phyloP scores from a whole-genome alignment of 2,888 invertebrate species.

The Mechanitis mazaeus region DNA sequence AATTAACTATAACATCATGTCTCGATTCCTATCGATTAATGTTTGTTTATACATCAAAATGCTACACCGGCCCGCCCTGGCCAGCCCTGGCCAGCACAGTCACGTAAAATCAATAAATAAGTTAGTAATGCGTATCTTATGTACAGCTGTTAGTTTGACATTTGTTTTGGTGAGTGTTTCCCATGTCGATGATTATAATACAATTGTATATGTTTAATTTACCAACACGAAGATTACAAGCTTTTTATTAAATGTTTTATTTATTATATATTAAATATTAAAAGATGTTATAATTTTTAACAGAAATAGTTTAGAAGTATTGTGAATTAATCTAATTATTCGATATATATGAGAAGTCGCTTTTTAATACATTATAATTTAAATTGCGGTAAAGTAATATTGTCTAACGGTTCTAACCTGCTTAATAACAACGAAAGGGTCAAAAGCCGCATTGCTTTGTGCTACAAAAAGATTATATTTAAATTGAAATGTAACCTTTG shows the following conservation, averaged over 20 bases:
- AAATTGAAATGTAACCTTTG: constrained; percentile 12
- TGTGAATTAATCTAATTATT: too few relatives aligned
- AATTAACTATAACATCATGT: constrained; percentile 29
- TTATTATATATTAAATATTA: too few relatives aligned
- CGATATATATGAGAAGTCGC: too few relatives aligned
- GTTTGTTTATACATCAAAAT: constrained; percentile 54
- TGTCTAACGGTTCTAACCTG: not conserved
- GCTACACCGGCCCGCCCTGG: constrained; percentile 31
- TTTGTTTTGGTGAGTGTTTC: not conserved
- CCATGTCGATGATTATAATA: not conserved
- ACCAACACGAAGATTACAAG: too few relatives aligned
- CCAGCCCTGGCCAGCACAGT: constrained; percentile 6
- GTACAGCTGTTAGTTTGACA: not conserved
- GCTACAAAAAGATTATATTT: constrained; percentile 8
- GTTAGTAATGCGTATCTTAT: constrained; percentile 15
- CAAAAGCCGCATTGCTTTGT: not conserved
- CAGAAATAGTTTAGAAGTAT: too few relatives aligned
- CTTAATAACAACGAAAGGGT: not conserved
- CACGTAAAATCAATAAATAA: constrained; percentile 27
- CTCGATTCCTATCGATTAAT: constrained; percentile 54
- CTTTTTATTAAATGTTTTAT: too few relatives aligned
- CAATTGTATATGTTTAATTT: not conserved
- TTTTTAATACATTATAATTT: too few relatives aligned
- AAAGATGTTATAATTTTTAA: too few relatives aligned
- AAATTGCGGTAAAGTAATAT: too few relatives aligned